Evolutionary conservation across 2,888 invertebrate species (phyloP), one percentile per base, ranked within the genome.

Genomic region (Synanthedon formicaeformis): DNA sequence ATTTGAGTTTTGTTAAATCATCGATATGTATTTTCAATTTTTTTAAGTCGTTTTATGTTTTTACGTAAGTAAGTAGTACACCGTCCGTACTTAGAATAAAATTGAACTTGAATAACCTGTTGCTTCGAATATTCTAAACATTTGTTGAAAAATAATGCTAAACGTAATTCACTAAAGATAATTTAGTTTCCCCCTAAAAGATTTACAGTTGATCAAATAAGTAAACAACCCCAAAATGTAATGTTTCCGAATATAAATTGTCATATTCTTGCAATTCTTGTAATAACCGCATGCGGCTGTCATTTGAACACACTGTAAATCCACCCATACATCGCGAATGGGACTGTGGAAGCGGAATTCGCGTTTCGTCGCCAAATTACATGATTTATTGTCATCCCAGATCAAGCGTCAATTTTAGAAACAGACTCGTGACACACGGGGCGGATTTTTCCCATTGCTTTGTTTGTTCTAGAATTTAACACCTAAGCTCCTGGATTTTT

Each of bases 361-460:
- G 71, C 70, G 66, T 75, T 75, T 73, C 73, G 75, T 73, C 79
- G 78, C 81, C 74, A 82, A 84, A 85, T 85, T 82, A 83, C 67
- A 78, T 84, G 85, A 86, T 86, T 86, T 85, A 86, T 85, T 84
- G 77, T 82, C 77, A 78, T 78, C 67, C 66, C 62, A 70, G 75
- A 80, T 80, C 72, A 70, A 61, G 65, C 66, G 56, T 63, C 60
- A 67, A 69, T 66, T 52, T 57, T 54, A 50, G 40, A 41, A 34
- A 14, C 13, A 51, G 57, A 27, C 48, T 50, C 34, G 50, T 23
- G 54, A 48, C 57, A 61, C 65, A 68, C 66, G 58, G 63, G 62
- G 62, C 57, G 59, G 51, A 11, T 41, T 6, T 6, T 6, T n/a
- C n/a, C n/a, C n/a, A n/a, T n/a, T n/a, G n/a, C n/a, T 41, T 41